Percentiles rank a stretch among this genome's conserved stretches.
phyloP scores from a whole-genome alignment of 2,797 vertebrate genomes.

The Lepilemur septentrionalis region DNA sequence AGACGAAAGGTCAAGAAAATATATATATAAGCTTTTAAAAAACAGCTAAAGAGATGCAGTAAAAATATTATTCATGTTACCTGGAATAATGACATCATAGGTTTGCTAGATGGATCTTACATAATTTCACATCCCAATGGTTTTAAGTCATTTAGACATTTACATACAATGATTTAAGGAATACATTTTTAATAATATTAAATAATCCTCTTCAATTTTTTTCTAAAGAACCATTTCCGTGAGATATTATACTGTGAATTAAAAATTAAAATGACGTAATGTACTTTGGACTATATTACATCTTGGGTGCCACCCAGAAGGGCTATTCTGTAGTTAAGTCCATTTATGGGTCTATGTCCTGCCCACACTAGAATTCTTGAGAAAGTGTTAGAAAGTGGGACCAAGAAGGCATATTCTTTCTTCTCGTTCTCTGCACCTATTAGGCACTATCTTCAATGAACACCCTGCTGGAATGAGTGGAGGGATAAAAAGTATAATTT shows the following conservation, averaged over 20 bases:
- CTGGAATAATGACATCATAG: slow-evolving; percentile 63
- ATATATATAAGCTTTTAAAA: slow-evolving; percentile 58
- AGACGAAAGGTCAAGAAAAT: slow-evolving; percentile 70
- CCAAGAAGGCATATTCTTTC: background rate
- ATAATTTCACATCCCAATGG: background rate
- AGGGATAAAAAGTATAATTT: background rate
- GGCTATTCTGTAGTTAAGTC: background rate
- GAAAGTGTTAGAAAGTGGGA: background rate
- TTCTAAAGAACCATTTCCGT: background rate
- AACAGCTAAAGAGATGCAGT: slow-evolving; percentile 69
- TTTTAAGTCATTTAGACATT: background rate
- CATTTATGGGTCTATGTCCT: background rate
- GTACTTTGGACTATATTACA: background rate
- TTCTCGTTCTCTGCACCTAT: background rate
- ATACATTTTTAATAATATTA: background rate
- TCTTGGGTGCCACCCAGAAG: background rate
- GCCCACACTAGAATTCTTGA: background rate
- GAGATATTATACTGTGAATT: background rate
- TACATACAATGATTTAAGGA: background rate
- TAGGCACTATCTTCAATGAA: background rate
- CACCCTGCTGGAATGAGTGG: background rate
- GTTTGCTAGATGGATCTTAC: background rate
- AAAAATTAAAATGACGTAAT: background rate
- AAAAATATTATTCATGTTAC: slow-evolving; percentile 68
- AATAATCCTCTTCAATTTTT: background rate